Evolutionary conservation across 2,888 invertebrate species (phyloP).

Genomic region (Odontocolon sp.): DNA sequence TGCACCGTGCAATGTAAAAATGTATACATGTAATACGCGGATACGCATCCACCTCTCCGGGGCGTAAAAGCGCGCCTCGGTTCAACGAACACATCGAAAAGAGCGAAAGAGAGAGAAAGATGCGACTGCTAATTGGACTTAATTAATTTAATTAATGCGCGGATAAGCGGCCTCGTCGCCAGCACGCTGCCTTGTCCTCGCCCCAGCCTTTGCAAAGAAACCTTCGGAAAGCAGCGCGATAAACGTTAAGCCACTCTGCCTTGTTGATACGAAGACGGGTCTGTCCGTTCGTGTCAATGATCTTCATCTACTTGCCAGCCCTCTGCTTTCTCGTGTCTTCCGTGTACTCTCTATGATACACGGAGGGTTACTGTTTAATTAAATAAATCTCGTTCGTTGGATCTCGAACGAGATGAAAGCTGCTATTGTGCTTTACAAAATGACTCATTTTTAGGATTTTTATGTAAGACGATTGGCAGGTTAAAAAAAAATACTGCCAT

Average conservation of each 20-base stretch:
- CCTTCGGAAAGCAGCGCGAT: conserved; percentile 62
- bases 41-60: too few relatives aligned
- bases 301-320: conserved; percentile 1
- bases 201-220: conserved; percentile 50
- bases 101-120: conserved; percentile 33
- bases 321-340: neutral
- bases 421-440: neutral
- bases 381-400: conserved; percentile 12
- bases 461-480: too few relatives aligned
- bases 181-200: neutral
- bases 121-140: conserved; percentile 65
- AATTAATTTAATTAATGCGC: conserved; percentile 70
- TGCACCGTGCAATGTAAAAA: too few relatives aligned
- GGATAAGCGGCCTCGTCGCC: conserved; percentile 60
- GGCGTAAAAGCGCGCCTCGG: conserved; percentile 10
- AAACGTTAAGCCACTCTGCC: conserved; percentile 60
- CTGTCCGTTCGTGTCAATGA: neutral
- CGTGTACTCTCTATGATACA: neutral
- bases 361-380: conserved; percentile 2
- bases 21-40: too few relatives aligned
- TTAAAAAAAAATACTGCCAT: too few relatives aligned
- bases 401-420: neutral
- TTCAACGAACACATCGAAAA: conserved; percentile 26
- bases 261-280: neutral
- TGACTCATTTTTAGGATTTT: too few relatives aligned